Evolutionary conservation across 2,888 invertebrate species (phyloP), one percentile per base, ranked within the genome.

Genomic region (Acrobeloides nanus): DNA sequence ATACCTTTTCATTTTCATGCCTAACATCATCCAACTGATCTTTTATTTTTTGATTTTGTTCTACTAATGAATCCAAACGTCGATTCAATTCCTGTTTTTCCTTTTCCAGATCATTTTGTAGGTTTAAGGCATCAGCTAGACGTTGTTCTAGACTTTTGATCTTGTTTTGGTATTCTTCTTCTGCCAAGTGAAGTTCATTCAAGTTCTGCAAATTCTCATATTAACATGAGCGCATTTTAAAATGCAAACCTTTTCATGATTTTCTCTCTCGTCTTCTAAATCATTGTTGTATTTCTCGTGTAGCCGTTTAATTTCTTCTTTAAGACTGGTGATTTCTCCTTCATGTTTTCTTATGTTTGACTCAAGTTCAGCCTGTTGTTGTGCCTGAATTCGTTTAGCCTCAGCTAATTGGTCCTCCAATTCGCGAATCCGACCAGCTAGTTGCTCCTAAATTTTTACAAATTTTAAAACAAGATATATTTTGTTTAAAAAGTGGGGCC

Each of bases 71-170:
- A 37, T 65, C 58, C 45, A 72, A 31, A 34, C 66, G 61, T 35
- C 70, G 66, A 17, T 75, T 74, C 45, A 74, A 68, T 42, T 72
- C 72, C 37, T 61, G 50, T 48, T 62, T 59, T 38, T 64, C 66
- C 21, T 64, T 44, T 38, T 72, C 67, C 21, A 74, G 68, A 31
- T 65, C 66, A 33, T 57, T 62, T 40, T 68, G 68, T n/a, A 51
- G 40, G 43, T 66, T 70, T 12, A 70, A 55, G 17, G 66, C 60
- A 38, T 67, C 68, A 20, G 68, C 67, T 21, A 68, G 45, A 21
- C 59, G 61, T 40, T 66, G 64, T 49, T 71, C 71, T 23, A 63
- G 48, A n/a, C 41, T 54, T 34, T 59, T 48, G 12, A 69, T 49
- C 41, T 66, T 68, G 38, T 68, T 62, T 8, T 61, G 58, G 21